phyloP scores from a whole-genome alignment of 2,888 invertebrate genomes.

The Pseudolycoriella hygida region DNA sequence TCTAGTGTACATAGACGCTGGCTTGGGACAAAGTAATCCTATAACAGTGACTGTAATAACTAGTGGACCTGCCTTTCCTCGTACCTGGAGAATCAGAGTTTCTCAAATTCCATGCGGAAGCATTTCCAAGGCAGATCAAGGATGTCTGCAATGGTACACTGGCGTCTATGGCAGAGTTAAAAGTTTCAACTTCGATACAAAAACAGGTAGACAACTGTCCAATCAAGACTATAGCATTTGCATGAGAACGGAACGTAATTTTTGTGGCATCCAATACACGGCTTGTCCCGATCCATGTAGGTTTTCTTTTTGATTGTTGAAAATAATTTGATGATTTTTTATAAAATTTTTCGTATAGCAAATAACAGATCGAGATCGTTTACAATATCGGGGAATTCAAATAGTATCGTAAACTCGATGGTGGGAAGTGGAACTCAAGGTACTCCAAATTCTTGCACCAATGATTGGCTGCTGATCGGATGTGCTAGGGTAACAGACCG shows the following conservation, averaged over 20 bases:
- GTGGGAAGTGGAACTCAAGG: conserved; percentile 45
- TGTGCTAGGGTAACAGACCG: conserved; percentile 38
- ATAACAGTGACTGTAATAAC: conserved; percentile 67
- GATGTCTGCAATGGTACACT: conserved; percentile 26
- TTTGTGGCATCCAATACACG: conserved; percentile 71
- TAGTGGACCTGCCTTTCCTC: conserved; percentile 50
- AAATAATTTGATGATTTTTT: neutral
- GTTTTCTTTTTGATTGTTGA: neutral
- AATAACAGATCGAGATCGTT: conserved; percentile 58
- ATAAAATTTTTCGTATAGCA: conserved; percentile 26
- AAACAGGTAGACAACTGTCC: conserved; percentile 58
- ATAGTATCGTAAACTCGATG: conserved; percentile 48
- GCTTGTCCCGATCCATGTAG: conserved; percentile 51
- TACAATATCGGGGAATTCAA: conserved; percentile 61
- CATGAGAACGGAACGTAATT: conserved; percentile 66
- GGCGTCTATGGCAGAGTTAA: conserved; percentile 65
- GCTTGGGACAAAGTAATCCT: conserved; percentile 46
- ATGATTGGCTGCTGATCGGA: conserved; percentile 65
- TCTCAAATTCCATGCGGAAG: conserved; percentile 65
- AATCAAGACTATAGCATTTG: conserved; percentile 83
- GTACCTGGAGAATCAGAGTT: conserved; percentile 66
- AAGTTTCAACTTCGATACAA: conserved; percentile 70
- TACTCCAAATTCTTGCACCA: conserved; percentile 49
- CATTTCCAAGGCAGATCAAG: conserved; percentile 36
- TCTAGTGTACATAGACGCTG: conserved; percentile 77